A percentile compares a stretch with the other conserved stretches of the same genome.
These are phyloP conservation scores for Aurelia coerulea DNA, from an alignment of 30 jellyfish, hydroid and myxozoan species.

Conservation along the genomic window DNA sequence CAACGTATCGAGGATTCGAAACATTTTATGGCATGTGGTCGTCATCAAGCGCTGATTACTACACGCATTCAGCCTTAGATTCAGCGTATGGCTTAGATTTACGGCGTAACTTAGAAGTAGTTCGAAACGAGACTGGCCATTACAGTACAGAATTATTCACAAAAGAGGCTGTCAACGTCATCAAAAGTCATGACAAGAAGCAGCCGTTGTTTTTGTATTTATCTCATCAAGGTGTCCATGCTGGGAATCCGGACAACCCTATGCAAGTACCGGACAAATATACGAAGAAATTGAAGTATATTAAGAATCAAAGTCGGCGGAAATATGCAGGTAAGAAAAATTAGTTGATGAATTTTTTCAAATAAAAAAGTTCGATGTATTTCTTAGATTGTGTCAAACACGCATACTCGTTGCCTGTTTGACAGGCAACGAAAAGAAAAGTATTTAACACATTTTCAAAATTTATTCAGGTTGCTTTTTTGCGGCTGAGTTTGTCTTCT, in stretches of 20 bases:
- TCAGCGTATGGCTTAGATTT: constrained; percentile 94
- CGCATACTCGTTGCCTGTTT: too few species aligned
- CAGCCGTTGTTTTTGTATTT: constrained; percentile 86
- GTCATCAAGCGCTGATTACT: constrained; percentile 85
- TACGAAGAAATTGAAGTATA: constrained; percentile 67
- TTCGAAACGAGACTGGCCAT: constrained; percentile 92
- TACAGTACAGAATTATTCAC: constrained; percentile 92
- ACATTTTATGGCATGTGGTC: constrained; percentile 95
- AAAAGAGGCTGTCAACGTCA: constrained; percentile 83
- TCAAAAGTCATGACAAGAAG: constrained; percentile 53
- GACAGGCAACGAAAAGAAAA: too few species aligned
- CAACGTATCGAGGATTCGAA: constrained; percentile 98
- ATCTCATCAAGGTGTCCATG: constrained; percentile 94
- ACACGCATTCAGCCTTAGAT: constrained; percentile 90
- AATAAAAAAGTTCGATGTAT: too few species aligned
- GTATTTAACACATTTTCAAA: too few species aligned
- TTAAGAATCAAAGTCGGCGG: constrained; percentile 78
- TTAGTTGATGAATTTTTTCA: neutral
- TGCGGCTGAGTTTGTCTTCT: too few species aligned
- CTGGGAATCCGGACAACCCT: constrained; percentile 96
- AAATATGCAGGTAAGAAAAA: constrained; percentile 80
- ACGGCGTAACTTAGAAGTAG: constrained; percentile 91
- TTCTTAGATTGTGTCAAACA: too few species aligned
- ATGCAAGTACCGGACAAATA: constrained; percentile 80
- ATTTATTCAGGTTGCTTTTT: too few species aligned